Base-by-base conservation (phyloP, 1,140 invertebrate genomes). In the Meloidogyne hapla region DNA sequence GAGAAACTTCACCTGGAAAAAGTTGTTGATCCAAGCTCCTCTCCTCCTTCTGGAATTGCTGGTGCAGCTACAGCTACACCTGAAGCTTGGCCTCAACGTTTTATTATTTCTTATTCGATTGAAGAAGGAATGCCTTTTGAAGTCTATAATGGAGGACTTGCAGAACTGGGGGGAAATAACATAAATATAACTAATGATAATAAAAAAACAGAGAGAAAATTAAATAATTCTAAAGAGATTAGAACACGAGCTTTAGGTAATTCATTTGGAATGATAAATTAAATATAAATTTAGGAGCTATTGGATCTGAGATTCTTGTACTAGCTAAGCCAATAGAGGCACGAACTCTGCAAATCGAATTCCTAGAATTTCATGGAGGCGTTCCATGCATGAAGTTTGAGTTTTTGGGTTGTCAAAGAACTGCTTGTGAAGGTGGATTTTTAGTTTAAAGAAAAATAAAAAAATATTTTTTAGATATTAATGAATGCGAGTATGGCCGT, bases 371-470 rank as follows among this genome's bases (percentile, higher is more conserved):
- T 85, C 91, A 93, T 6, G 91, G 48, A 13, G 71, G 91, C 3
- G 93, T 93, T 6, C 94, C 94, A 3, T 97, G 94, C 83, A 88
- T 96, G 71, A 93, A 94, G 87, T 85, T 97, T 48, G 95, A 97
- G 90, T 90, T 96, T 21, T 94, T 96, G 92, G 94, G 94, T 9
- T 96, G 94, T 88, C 93, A 93, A 0, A 90, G 93, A 78, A 89
- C 95, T 78, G 94, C 95, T 83, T 97, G 95, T 87, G 90, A 90
- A 12, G 88, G 87, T 88, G n/a, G n/a, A n/a, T n/a, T n/a, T n/a
- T 71, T 61, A 74, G 70, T 5, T 70, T 63, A 13, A 25, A 10
- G 74, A 66, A 10, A 70, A 2, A 1, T 5, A 64, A 12, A 23
- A 76, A 62, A 38, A 26, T n/a, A 69, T 25, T 67, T 15, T 62